A percentile compares a stretch with the other conserved stretches of the same genome.
Conservation (phyloP, 2,113 vertebrate genomes). For the Heptranchias perlo region DNA sequence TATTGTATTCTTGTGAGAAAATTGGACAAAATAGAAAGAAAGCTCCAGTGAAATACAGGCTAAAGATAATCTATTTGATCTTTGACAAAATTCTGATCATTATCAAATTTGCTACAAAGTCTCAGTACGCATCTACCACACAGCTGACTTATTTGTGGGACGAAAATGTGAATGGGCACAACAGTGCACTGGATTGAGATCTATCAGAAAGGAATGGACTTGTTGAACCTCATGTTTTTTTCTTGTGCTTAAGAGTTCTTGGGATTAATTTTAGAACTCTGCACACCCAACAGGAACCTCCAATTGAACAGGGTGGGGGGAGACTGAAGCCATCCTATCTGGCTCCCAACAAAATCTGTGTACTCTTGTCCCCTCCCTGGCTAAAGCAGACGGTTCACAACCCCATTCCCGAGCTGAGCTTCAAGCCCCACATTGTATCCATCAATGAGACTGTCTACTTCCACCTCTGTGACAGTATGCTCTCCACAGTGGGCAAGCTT, state of each 20-base stretch:
- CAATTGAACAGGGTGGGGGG: background rate
- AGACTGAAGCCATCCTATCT: background rate
- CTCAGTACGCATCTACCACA: background rate
- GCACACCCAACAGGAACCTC: background rate
- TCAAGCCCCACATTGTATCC: background rate
- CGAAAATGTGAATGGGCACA: background rate
- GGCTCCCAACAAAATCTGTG: background rate
- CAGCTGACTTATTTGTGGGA: background rate
- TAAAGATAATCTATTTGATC: background rate
- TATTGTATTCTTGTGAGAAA: background rate
- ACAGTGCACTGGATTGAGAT: background rate
- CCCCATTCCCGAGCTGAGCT: background rate
- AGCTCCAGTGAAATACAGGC: background rate
- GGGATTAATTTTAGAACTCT: background rate
- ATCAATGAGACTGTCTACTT: background rate
- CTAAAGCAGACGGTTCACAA: background rate
- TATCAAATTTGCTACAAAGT: too few relatives aligned
- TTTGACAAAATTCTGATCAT: background rate
- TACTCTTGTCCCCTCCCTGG: background rate
- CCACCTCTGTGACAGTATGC: background rate
- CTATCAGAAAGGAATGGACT: background rate
- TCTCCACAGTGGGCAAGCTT: background rate
- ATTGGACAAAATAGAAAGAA: background rate
- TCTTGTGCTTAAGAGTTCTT: background rate
- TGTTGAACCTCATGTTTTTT: background rate